Evolutionary conservation across 2,888 invertebrate genomes (phyloP).

Genomic region (Nectonema munidae): DNA sequence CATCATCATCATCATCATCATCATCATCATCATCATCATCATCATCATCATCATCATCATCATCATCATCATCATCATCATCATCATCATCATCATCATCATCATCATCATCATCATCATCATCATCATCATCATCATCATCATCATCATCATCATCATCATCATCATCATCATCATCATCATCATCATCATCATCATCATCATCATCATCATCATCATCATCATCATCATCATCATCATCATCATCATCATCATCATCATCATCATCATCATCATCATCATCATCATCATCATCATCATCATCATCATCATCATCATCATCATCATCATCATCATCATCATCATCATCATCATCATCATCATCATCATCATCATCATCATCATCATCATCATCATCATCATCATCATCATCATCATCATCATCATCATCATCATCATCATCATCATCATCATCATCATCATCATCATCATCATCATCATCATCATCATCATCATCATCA

Average conservation of each 20-base stretch:
- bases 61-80: conserved; percentile 16
- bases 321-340: conserved; percentile 16
- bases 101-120: conserved; percentile 16
- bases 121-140: conserved; percentile 16
- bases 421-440: conserved; percentile 16
- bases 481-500: conserved; percentile 17
- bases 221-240: conserved; percentile 16
- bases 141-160: conserved; percentile 17
- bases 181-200: conserved; percentile 16
- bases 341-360: conserved; percentile 16
- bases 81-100: conserved; percentile 16
- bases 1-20: conserved; percentile 15
- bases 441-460: conserved; percentile 16
- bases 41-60: conserved; percentile 16
- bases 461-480: conserved; percentile 16
- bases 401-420: conserved; percentile 16
- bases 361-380: conserved; percentile 15
- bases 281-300: conserved; percentile 16
- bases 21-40: conserved; percentile 16
- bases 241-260: conserved; percentile 16
- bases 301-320: conserved; percentile 17
- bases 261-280: conserved; percentile 17
- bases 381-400: conserved; percentile 17
- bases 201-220: conserved; percentile 16
- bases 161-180: conserved; percentile 16